These are phyloP conservation scores for Crotalus adamanteus DNA, from an alignment of 2,797 vertebrate genomes.

Conservation along the genomic window DNA sequence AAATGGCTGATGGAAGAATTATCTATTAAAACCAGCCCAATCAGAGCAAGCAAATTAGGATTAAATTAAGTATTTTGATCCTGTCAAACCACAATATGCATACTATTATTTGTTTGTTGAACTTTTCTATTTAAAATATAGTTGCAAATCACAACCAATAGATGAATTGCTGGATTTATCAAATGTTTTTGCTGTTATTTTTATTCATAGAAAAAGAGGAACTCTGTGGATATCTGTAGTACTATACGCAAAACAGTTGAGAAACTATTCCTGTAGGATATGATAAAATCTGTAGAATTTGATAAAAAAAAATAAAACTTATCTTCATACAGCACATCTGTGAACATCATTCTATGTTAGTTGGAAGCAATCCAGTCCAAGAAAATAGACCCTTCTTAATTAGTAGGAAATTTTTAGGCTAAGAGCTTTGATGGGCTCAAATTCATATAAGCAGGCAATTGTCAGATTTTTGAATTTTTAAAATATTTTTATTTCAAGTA, in stretches of 20 bases:
- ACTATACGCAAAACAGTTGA: background rate
- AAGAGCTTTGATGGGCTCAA: background rate
- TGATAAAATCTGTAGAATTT: background rate
- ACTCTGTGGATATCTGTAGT: background rate
- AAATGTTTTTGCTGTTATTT: background rate
- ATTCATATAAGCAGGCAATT: background rate
- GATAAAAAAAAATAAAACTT: background rate
- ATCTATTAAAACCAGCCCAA: background rate
- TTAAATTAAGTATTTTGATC: background rate
- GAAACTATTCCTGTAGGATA: background rate
- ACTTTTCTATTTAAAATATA: background rate
- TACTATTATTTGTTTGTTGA: background rate
- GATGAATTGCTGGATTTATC: background rate
- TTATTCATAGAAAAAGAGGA: background rate
- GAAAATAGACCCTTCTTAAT: background rate
- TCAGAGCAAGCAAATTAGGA: background rate
- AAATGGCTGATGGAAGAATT: background rate
- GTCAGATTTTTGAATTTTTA: background rate
- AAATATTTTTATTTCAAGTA: background rate
- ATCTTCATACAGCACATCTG: background rate
- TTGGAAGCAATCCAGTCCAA: background rate
- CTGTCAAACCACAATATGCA: background rate
- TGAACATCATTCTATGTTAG: background rate
- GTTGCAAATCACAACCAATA: background rate
- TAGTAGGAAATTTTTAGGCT: background rate